Base-by-base conservation (phyloP, 2,797 vertebrate species). In the Betta splendens region DNA sequence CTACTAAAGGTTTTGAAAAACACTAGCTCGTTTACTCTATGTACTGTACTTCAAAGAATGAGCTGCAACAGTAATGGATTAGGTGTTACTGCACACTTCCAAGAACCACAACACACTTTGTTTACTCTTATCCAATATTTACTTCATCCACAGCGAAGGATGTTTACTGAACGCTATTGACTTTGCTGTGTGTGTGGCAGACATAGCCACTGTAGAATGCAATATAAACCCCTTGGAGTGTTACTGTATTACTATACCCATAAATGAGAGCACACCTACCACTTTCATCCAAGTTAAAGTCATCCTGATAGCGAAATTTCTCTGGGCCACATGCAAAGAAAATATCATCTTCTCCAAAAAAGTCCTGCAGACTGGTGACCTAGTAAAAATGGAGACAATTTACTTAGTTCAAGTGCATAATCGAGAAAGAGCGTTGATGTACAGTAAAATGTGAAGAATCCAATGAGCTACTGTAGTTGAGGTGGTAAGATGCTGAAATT, bases 261-360 rank as follows among this genome's bases (percentile, higher is more conserved):
- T 4, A 42, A 46, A 50, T 12, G 1, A 54, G 22, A 33, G 0
- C 28, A 15, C 16, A 64, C 85, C 77, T 87, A 98, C 98, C 98
- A 83, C 82, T 94, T 87, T 98, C 95, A 92, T 98, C 96, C 91
- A 99, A 89, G 75, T 96, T 94, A 89, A 99, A 98, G 86, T 98
- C 98, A 86, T 99, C 98, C 81, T 98, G 96, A 86, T 99, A 98
- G 80, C 98, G 96, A 84, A 98, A 98, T 89, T 99, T 99, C 91
- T 98, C 98, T 16, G 97, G 96, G 72, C 98, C 98, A 75, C 98
- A 99, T 53, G 98, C 98, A 86, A 99, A 93, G 90, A 99, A 99
- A 85, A 99, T 98, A 79, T 99, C 97, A 81, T 99, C 98, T 0
- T 98, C 96, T 1, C 93, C 95, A 79, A 98, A 99, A 84, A 99